These are phyloP conservation scores for Myrmecobius fasciatus DNA, from an alignment of 2,113 vertebrate species.

Conservation along the genomic window DNA sequence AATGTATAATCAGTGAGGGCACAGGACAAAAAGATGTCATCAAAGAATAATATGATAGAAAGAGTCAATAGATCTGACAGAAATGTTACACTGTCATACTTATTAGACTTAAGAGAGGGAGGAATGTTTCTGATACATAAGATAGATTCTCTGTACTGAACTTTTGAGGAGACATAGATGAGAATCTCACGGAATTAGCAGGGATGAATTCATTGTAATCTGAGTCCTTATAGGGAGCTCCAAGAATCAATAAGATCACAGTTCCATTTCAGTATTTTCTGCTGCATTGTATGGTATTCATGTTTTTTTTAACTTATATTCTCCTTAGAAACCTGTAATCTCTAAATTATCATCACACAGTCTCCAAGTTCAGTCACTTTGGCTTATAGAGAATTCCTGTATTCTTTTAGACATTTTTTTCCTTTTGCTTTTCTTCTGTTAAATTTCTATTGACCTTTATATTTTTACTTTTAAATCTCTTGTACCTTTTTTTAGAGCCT, in stretches of 20 bases:
- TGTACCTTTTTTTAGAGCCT: background rate
- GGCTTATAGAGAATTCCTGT: background rate
- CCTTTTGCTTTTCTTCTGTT: background rate
- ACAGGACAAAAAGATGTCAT: background rate
- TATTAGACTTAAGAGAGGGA: background rate
- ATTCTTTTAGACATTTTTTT: background rate
- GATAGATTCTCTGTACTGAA: background rate
- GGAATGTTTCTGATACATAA: background rate
- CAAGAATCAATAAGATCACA: background rate
- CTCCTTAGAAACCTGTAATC: background rate
- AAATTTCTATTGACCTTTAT: background rate
- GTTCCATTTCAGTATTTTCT: background rate
- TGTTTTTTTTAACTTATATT: background rate
- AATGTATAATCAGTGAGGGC: background rate
- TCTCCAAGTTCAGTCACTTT: background rate
- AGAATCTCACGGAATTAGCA: background rate
- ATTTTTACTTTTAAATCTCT: background rate
- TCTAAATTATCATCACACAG: background rate
- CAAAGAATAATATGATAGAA: background rate
- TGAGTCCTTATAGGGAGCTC: background rate
- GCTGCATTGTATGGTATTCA: background rate
- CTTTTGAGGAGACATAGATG: background rate
- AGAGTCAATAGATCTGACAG: background rate
- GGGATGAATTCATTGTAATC: background rate
- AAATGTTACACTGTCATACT: background rate